These are phyloP conservation scores for Brenthis hecate DNA, from an alignment of 2,888 invertebrate species.

Conservation along the genomic window DNA sequence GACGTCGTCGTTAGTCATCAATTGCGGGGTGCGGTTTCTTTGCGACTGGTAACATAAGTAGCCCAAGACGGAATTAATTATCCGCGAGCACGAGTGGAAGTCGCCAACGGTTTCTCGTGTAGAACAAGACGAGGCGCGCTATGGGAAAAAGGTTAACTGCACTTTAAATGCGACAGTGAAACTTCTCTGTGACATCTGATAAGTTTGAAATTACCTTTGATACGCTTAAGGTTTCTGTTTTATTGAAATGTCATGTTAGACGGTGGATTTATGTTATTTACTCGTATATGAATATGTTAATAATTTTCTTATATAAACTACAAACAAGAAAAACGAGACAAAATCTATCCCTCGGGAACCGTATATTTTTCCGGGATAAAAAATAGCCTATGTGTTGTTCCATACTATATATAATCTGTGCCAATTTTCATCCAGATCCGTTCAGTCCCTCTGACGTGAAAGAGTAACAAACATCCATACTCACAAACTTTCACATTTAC, in stretches of 20 bases:
- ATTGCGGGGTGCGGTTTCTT: conserved; percentile 68
- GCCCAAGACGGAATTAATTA: conserved; percentile 77
- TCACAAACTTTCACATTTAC: too few relatives aligned
- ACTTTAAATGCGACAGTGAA: conserved; percentile 45
- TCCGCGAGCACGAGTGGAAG: conserved; percentile 56
- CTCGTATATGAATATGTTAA: too few relatives aligned
- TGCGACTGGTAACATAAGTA: conserved; percentile 68
- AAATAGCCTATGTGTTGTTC: too few relatives aligned
- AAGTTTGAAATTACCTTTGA: conserved; percentile 16
- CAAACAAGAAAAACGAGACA: too few relatives aligned
- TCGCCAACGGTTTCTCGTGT: conserved; percentile 76
- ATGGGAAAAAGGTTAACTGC: conserved; percentile 71
- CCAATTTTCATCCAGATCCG: too few relatives aligned
- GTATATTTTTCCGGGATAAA: too few relatives aligned
- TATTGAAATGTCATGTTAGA: conserved; percentile 15
- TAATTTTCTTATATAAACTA: too few relatives aligned
- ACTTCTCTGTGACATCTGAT: conserved; percentile 16
- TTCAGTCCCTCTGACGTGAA: too few relatives aligned
- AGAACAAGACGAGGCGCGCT: conserved; percentile 67
- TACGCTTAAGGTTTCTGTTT: conserved; percentile 15
- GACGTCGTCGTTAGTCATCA: conserved; percentile 64
- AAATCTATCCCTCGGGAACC: too few relatives aligned
- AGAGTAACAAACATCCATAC: too few relatives aligned
- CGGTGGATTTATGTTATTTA: background rate
- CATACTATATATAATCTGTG: too few relatives aligned